phyloP scores from a whole-genome alignment of 2,113 vertebrate genomes.

The Thamnaconus septentrionalis region DNA sequence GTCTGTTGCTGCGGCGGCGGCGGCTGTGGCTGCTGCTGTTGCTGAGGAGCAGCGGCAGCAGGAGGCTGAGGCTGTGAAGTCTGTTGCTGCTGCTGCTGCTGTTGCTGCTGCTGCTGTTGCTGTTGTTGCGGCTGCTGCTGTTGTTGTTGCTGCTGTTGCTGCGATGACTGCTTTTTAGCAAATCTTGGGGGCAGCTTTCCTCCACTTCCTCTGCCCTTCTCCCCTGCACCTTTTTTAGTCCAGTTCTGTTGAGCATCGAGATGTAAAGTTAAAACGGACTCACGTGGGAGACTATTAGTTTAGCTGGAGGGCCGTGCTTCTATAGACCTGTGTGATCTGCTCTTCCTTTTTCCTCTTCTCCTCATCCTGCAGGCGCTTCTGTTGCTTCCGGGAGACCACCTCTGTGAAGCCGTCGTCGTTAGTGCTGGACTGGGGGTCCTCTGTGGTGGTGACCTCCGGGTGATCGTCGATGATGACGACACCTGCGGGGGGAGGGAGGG shows the following conservation, averaged over 20 bases:
- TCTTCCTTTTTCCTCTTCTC: constrained; percentile 98
- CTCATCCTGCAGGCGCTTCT: constrained; percentile 97
- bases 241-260: constrained; percentile 80
- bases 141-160: constrained; percentile 53
- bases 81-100: constrained; percentile 55
- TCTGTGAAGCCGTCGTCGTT: constrained; percentile 98
- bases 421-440: constrained; percentile 91
- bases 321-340: constrained; percentile 88
- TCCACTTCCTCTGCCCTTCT: constrained; percentile 88
- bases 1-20: constrained; percentile 54
- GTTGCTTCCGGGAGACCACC: constrained; percentile 97
- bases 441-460: constrained; percentile 96
- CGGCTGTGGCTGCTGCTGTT: constrained; percentile 42
- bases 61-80: constrained; percentile 59
- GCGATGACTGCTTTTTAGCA: constrained; percentile 91
- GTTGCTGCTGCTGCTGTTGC: constrained; percentile 49
- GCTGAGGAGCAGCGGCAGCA: constrained; percentile 47
- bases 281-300: not conserved
- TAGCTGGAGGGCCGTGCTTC: not conserved
- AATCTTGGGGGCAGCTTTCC: constrained; percentile 94
- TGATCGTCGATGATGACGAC: constrained; percentile 99
- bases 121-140: constrained; percentile 60
- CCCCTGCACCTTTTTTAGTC: constrained; percentile 90
- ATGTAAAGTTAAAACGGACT: not conserved
- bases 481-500: constrained; percentile 71